A percentile compares a stretch with the other conserved stretches of the same genome.
Evolutionary conservation across 2,113 vertebrate genomes (phyloP).

Genomic region (Oenanthe oenanthe): DNA sequence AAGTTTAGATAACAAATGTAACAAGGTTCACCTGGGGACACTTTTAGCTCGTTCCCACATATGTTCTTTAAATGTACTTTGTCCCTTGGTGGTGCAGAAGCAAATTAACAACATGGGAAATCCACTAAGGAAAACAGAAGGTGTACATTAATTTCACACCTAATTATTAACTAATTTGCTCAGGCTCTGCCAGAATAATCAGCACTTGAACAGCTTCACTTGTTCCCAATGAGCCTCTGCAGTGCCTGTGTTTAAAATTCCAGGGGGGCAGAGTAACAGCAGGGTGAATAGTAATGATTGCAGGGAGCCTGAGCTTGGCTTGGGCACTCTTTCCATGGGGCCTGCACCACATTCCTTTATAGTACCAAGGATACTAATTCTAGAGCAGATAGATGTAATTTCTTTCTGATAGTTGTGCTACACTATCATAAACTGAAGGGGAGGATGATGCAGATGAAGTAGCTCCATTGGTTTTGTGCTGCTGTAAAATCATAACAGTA

Average conservation of each 20-base stretch:
- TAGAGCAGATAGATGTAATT: not conserved
- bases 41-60: not conserved
- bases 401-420: not conserved
- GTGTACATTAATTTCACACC: slow-evolving; percentile 44
- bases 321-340: not conserved
- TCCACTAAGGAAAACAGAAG: slow-evolving; percentile 29
- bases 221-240: not conserved
- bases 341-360: not conserved
- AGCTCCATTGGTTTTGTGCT: not conserved
- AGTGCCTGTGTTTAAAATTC: slow-evolving; percentile 36
- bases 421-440: not conserved
- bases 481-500: not conserved
- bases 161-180: slow-evolving; percentile 61
- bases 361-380: not conserved
- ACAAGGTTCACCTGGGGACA: slow-evolving; percentile 1
- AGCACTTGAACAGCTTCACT: slow-evolving; percentile 23
- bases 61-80: not conserved
- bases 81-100: not conserved
- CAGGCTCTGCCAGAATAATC: slow-evolving; percentile 26
- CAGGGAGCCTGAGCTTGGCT: accelerated
- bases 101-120: slow-evolving; percentile 20
- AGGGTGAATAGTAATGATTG: not conserved
- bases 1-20: not conserved
- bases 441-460: not conserved
- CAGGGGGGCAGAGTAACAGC: not conserved